A percentile compares a stretch with the other conserved stretches of the same genome.
Conservation (phyloP, 2,113 vertebrate genomes). For the Aythya baeri region DNA sequence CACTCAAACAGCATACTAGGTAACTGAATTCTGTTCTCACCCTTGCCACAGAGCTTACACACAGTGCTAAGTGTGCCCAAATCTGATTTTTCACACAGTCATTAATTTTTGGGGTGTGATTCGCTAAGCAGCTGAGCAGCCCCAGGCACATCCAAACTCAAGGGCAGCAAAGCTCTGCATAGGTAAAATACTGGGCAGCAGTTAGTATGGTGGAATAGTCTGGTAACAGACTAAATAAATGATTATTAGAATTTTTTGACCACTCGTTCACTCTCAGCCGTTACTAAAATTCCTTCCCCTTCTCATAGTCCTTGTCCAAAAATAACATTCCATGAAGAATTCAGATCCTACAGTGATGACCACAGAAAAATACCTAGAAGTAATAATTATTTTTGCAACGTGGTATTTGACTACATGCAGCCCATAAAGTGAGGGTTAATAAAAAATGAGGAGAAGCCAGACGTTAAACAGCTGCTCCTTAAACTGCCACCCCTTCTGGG, state of each 20-base stretch:
- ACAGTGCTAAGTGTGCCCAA: not conserved
- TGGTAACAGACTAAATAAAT: not conserved
- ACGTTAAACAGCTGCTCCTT: not conserved
- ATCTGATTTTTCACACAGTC: not conserved
- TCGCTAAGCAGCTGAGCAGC: not conserved
- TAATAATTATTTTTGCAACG: not conserved
- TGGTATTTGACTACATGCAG: not conserved
- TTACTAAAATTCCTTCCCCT: not conserved
- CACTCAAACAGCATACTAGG: not conserved
- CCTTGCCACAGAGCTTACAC: not conserved
- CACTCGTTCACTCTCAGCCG: not conserved
- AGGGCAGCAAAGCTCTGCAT: not conserved
- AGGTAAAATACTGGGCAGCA: not conserved
- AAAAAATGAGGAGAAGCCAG: not conserved
- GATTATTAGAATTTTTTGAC: not conserved
- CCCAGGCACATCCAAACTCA: not conserved
- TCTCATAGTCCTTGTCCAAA: not conserved
- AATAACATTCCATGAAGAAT: not conserved
- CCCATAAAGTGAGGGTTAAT: not conserved
- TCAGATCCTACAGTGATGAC: not conserved
- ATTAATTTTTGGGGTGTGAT: not conserved
- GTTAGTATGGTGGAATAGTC: not conserved
- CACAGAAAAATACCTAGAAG: not conserved
- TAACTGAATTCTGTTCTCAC: not conserved
- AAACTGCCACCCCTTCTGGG: not conserved